Evolutionary conservation across 2,797 vertebrate genomes (phyloP).

Genomic region (Channa striata): DNA sequence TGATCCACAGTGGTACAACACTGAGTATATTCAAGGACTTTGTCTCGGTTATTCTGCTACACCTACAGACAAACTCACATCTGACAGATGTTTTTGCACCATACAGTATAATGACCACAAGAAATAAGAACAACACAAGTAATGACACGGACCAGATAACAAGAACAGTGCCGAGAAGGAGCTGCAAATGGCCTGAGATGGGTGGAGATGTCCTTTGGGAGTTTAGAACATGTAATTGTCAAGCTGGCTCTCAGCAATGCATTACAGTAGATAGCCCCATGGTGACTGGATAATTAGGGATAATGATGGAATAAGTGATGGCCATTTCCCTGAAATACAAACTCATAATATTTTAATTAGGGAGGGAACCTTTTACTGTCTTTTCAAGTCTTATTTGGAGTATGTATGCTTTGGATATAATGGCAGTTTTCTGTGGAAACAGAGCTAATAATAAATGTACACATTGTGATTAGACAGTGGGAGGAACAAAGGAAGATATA

Average conservation of each 20-base stretch:
- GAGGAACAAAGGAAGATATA: neutral
- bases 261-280: slow-evolving; percentile 69
- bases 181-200: slow-evolving; percentile 68
- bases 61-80: too few relatives aligned
- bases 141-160: slow-evolving; percentile 22
- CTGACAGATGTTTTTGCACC: too few relatives aligned
- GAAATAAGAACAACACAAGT: neutral
- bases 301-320: slow-evolving; percentile 75
- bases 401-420: slow-evolving; percentile 3
- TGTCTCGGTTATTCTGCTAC: neutral
- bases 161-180: slow-evolving; percentile 47
- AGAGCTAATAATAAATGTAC: neutral
- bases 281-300: slow-evolving; percentile 65
- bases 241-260: slow-evolving; percentile 69
- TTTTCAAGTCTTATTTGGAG: slow-evolving; percentile 45
- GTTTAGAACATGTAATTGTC: slow-evolving; percentile 66
- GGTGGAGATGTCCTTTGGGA: slow-evolving; percentile 72
- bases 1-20: neutral
- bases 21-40: neutral
- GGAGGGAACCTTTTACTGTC: slow-evolving; percentile 54
- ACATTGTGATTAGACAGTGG: neutral
- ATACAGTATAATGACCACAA: neutral
- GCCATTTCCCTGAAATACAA: slow-evolving; percentile 74
- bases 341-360: slow-evolving; percentile 73
- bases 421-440: slow-evolving; percentile 10